Evolutionary conservation across 2,888 invertebrate species (phyloP).

Genomic region (Agrotis exclamationis): DNA sequence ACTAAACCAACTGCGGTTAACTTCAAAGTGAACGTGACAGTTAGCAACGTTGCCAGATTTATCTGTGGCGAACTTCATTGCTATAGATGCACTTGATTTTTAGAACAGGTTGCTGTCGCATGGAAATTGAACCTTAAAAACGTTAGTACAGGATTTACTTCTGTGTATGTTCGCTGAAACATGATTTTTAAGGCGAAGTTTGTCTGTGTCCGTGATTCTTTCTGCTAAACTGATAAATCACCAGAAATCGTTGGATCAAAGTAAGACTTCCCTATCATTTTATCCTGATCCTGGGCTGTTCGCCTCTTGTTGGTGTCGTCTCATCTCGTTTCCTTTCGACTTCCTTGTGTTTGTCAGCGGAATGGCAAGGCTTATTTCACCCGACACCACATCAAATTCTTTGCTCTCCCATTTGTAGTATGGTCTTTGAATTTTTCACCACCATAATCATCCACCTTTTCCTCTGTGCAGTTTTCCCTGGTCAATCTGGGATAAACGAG

Average conservation of each 20-base stretch:
- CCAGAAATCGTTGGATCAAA: background rate
- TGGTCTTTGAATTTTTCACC: too few relatives aligned
- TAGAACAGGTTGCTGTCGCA: slow-evolving; percentile 36
- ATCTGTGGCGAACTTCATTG: slow-evolving; percentile 77
- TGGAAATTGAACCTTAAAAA: slow-evolving; percentile 53
- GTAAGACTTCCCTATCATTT: background rate
- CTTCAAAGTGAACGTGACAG: slow-evolving; percentile 75
- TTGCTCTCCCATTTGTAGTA: too few relatives aligned
- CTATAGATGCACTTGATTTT: slow-evolving; percentile 75
- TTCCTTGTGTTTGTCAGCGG: too few relatives aligned
- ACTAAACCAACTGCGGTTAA: slow-evolving; percentile 79
- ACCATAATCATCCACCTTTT: too few relatives aligned
- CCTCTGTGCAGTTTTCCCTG: too few relatives aligned
- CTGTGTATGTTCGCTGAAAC: background rate
- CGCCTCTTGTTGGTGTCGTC: too few relatives aligned
- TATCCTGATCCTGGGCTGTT: too few relatives aligned
- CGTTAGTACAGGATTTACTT: background rate
- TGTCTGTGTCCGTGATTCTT: background rate
- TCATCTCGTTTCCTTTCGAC: too few relatives aligned
- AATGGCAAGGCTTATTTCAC: too few relatives aligned
- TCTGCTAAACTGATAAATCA: background rate
- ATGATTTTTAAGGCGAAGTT: slow-evolving; percentile 70
- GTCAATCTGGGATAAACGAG: too few relatives aligned
- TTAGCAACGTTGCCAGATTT: slow-evolving; percentile 83
- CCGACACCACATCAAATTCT: too few relatives aligned